Base-by-base conservation (phyloP, 2,113 vertebrate species). In the Uropsilus gracilis region DNA sequence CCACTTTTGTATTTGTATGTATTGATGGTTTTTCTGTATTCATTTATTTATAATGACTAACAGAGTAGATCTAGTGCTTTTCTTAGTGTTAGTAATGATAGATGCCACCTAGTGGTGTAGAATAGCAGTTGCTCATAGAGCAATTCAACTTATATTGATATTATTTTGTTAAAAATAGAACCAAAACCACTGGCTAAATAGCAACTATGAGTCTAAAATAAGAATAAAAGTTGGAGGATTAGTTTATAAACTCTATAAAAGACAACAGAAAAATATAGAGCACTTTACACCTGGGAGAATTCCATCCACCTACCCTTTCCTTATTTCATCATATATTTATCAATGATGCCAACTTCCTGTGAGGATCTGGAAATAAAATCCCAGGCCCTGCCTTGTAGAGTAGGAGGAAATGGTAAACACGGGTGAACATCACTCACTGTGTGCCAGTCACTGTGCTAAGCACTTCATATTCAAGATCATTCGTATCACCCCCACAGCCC, bases 81-180 rank as follows among this genome's bases (percentile, higher is more conserved):
- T 69, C n/a, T 63, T 6, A 26, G 48, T 20, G 63, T 78, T 63
- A 37, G 61, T 95, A 73, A 59, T 94, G 87, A 59, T 73, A 96
- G 95, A 69, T 76, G 97, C 97, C 97, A 95, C 71, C 98, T 98
- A 96, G 97, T 95, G 98, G 97, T 86, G 17, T 8, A 61, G 26
- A 55, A 12, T 12, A 48, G 63, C 64, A 84, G 76, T 61, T 80
- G 61, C 64, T 73, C 59, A 20, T 34, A 77, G 34, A n/a, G 48
- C 26, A 53, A 73, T 37, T 32, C 61, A 32, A 77, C 8, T 32
- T 32, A 9, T 18, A 17, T 28, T 46, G 20, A 46, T 20, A 42
- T n/a, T 16, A 6, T 50, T 46, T 93, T 76, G 2, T 55, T 50
- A 68, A 76, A 66, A 84, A 32, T 9, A 84, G 50, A 90, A 59